Evolutionary conservation across 2,113 vertebrate species (phyloP).

Genomic region (Pagrus major): DNA sequence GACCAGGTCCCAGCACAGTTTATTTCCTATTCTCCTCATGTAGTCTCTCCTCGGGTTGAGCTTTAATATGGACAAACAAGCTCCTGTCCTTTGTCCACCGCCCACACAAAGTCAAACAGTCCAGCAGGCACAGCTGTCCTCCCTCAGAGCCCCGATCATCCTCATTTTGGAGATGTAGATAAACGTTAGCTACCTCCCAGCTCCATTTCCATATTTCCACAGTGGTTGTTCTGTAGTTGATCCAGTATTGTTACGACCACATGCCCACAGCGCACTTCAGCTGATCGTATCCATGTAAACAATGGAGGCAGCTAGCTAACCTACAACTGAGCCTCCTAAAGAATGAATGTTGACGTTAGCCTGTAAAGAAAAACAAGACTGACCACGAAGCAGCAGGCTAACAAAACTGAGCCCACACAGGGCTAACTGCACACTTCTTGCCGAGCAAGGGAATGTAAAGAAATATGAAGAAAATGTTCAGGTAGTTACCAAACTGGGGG

Average conservation of each 20-base stretch:
- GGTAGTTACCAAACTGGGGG: conserved; percentile 4
- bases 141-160: conserved; percentile 34
- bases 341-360: not conserved
- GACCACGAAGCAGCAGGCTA: not conserved
- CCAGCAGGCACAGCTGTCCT: conserved; percentile 46
- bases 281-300: conserved; percentile 63
- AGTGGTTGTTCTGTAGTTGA: not conserved
- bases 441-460: not conserved
- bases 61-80: conserved; percentile 27
- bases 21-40: conserved; percentile 9
- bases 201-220: conserved; percentile 31
- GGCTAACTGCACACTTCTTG: too few relatives aligned
- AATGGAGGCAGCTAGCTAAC: conserved; percentile 40
- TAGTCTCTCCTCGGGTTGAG: conserved; percentile 15
- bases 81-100: conserved; percentile 42
- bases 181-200: conserved; percentile 43
- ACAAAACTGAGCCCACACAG: not conserved
- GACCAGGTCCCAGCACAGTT: not conserved
- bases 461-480: not conserved
- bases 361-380: not conserved
- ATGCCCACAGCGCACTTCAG: conserved; percentile 17
- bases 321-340: conserved; percentile 13
- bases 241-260: conserved; percentile 27
- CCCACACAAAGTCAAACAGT: conserved; percentile 57
- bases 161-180: conserved; percentile 13